These are phyloP conservation scores for Leucophenga montana DNA, from an alignment of 2,888 invertebrate species.

Conservation along the genomic window DNA sequence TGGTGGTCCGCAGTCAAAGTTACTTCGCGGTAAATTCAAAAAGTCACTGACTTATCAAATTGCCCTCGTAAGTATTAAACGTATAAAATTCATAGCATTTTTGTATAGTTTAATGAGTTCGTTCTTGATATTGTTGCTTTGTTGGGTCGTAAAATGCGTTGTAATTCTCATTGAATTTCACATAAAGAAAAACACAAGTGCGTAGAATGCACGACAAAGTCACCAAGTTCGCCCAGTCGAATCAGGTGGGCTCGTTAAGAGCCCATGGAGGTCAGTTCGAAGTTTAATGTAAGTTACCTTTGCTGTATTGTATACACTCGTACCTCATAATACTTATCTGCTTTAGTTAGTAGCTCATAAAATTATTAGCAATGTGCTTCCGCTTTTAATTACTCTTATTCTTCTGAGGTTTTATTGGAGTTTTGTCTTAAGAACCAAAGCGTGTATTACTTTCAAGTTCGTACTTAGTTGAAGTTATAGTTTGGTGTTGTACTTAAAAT, in stretches of 20 bases:
- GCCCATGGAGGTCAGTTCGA: not conserved
- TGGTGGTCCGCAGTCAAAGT: no score
- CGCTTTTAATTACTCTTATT: conserved; percentile 20
- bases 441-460: not conserved
- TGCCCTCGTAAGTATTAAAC: not conserved
- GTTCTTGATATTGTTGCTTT: no score
- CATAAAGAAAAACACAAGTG: no score
- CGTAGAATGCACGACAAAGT: not conserved
- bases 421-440: conserved; percentile 12
- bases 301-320: not conserved
- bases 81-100: not conserved
- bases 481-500: no score
- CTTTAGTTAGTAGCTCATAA: not conserved
- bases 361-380: conserved; percentile 12
- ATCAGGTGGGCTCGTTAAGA: not conserved
- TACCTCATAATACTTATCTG: not conserved
- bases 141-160: no score
- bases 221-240: not conserved
- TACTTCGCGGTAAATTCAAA: no score
- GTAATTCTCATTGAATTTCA: no score
- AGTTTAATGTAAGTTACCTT: not conserved
- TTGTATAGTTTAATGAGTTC: no score
- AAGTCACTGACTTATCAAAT: no score
- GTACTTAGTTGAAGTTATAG: not conserved
- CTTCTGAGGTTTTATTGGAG: not conserved